These are phyloP conservation scores for Petrocephalus zakoni DNA, from an alignment of 2,113 vertebrate genomes.

Conservation along the genomic window DNA sequence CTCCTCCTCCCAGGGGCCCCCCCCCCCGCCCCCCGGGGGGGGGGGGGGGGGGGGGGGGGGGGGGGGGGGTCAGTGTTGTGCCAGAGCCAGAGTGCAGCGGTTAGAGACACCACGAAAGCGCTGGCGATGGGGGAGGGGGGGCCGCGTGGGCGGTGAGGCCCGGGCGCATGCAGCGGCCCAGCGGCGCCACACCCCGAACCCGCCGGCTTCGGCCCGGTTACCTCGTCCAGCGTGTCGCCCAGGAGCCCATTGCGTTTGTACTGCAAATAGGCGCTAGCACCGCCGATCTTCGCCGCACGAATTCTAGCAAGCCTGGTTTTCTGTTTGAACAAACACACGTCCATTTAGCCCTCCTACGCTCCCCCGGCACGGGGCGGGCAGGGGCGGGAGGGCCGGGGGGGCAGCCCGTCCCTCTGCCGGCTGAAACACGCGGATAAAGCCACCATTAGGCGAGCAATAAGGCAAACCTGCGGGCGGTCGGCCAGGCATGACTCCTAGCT, in stretches of 20 bases:
- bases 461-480: background rate
- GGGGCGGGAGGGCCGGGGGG: background rate
- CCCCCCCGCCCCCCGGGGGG: slow-evolving; percentile 46
- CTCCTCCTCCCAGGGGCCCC: slow-evolving; percentile 40
- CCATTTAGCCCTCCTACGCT: slow-evolving; percentile 55
- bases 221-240: slow-evolving; percentile 82
- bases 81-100: too few species aligned
- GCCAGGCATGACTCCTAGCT: background rate
- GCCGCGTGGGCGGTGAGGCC: background rate
- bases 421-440: background rate
- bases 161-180: slow-evolving; percentile 18
- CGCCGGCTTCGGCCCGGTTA: slow-evolving; percentile 50
- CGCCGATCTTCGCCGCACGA: slow-evolving; percentile 87
- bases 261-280: slow-evolving; percentile 92
- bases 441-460: background rate
- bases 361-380: background rate
- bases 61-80: too few species aligned
- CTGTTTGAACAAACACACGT: slow-evolving; percentile 72
- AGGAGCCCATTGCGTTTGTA: slow-evolving; percentile 94
- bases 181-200: slow-evolving; percentile 26
- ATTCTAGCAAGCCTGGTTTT: slow-evolving; percentile 95
- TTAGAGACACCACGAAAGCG: slow-evolving; percentile 23
- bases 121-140: background rate
- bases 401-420: background rate
- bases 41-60: too few species aligned